Conservation (phyloP, 2,888 invertebrate species). For the Thera britannica region DNA sequence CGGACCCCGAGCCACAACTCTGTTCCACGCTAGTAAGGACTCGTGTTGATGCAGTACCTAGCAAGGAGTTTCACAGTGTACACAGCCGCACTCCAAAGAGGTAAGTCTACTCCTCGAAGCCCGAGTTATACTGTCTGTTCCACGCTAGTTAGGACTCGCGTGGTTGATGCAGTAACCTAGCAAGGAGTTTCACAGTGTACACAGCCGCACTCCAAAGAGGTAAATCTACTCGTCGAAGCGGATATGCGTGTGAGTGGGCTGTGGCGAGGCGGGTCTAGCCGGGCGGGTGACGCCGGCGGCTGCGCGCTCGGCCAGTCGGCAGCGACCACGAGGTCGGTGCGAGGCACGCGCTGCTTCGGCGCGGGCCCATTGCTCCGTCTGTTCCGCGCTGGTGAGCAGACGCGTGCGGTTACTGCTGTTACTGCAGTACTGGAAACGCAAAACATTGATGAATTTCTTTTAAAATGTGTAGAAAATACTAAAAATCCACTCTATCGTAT, state of each 20-base stretch:
- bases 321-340: conserved; percentile 77
- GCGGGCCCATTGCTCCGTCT: conserved; percentile 92
- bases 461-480: too few relatives aligned
- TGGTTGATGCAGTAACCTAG: too few relatives aligned
- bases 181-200: too few relatives aligned
- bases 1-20: too few relatives aligned
- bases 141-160: too few relatives aligned
- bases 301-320: conserved; percentile 44
- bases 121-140: too few relatives aligned
- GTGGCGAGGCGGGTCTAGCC: conserved; percentile 84
- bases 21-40: too few relatives aligned
- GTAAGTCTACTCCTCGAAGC: too few relatives aligned
- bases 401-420: conserved; percentile 51
- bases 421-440: conserved; percentile 61
- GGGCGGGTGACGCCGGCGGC: conserved; percentile 53
- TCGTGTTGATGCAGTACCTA: too few relatives aligned
- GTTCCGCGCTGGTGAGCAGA: conserved; percentile 87
- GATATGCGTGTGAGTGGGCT: conserved; percentile 88
- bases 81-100: too few relatives aligned
- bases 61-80: too few relatives aligned
- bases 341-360: conserved; percentile 80
- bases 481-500: too few relatives aligned
- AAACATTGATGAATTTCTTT: background rate
- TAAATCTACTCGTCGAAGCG: conserved; percentile 85
- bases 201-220: background rate